Conservation (phyloP, 2,797 vertebrate genomes). For the Peromyscus nudipes region DNA sequence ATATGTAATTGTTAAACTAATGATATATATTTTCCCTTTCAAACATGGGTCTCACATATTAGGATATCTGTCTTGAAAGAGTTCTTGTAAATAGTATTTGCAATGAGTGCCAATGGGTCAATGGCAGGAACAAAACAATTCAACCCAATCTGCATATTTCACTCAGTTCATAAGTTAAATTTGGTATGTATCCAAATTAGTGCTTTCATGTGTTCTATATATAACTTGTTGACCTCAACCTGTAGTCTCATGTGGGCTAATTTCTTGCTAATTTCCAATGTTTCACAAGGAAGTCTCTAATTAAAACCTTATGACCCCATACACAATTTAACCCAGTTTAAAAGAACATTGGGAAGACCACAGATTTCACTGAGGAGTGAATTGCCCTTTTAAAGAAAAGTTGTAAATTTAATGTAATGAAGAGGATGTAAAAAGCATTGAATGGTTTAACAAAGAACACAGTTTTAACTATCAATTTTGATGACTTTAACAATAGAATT, state of each 20-base stretch:
- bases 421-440: background rate
- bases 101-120: no score
- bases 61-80: background rate
- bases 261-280: constrained; percentile 40
- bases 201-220: background rate
- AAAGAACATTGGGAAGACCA: background rate
- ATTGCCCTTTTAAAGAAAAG: background rate
- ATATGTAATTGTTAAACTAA: background rate
- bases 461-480: background rate
- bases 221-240: background rate
- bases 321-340: background rate
- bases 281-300: constrained; percentile 24
- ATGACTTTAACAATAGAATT: background rate
- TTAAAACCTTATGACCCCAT: background rate
- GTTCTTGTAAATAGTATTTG: background rate
- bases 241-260: background rate
- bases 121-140: background rate
- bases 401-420: background rate
- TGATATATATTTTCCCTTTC: background rate
- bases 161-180: background rate
- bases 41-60: background rate
- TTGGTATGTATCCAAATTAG: background rate
- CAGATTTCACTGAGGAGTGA: constrained; percentile 4
- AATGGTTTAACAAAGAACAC: background rate
- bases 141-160: background rate